Base-by-base conservation (phyloP, 1,140 invertebrate species). In the Octopus bimaculoides region DNA sequence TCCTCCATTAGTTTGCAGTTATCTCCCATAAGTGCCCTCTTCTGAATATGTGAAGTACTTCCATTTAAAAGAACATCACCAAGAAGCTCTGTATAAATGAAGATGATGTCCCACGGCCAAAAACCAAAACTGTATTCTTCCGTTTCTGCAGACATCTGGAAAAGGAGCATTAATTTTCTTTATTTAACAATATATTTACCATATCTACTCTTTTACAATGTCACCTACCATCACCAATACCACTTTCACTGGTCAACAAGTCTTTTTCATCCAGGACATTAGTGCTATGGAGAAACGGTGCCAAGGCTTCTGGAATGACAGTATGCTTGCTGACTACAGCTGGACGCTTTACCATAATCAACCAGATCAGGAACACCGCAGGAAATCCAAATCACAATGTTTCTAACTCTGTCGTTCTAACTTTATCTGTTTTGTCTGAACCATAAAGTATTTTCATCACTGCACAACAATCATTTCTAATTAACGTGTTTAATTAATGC, bases 61-160 rank as follows among this genome's bases (percentile, higher is more conserved):
- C 88, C 89, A 83, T 88, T 81, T 14, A 90, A 78, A 80, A 87
- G 86, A 54, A 90, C 85, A 26, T 89, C 85, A 55, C 84, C 84
- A 41, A 90, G 81, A 52, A 88, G 81, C 56, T 89, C 87, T 8
- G 87, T 86, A 81, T 89, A 90, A 1, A 84, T 88, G 41, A 88
- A 83, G 52, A 86, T 88, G 3, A 89, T 86, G 78, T 90, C 89
- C 89, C 89, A 90, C 69, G 88, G 87, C 89, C 89, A 90, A 55
- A 88, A 86, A 81, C 85, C 84, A 9, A 61, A 61, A 61, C 56
- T 4, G 9, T 9, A 61, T 12, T 61, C 56, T 17, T 12, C 17
- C 56, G 17, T 61, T 61, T 9, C 17, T 9, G 9, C 17, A 61
- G 9, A 17, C 9, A 12, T 4, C 9, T 61, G 56, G 1, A 17